Percentiles rank a stretch among this genome's conserved stretches.
Conservation (phyloP, 2,113 vertebrate genomes). For the Circaetus gallicus region DNA sequence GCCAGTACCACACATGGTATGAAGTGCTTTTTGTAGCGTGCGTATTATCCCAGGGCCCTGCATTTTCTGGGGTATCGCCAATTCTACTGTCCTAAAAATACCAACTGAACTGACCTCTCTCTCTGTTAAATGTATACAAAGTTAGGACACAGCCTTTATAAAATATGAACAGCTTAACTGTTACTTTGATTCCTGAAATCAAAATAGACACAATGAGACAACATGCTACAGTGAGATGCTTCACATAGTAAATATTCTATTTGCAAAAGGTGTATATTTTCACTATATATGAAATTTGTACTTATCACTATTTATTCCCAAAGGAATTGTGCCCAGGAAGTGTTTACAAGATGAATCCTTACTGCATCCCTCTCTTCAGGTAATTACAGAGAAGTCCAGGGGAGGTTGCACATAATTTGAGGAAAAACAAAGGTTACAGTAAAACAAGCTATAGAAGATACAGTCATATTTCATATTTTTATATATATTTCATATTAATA, state of each 20-base stretch:
- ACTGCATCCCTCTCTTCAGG: background rate
- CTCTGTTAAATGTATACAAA: background rate
- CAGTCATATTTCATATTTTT: background rate
- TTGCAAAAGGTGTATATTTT: background rate
- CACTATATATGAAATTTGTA: background rate
- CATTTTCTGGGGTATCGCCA: background rate
- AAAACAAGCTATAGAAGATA: background rate
- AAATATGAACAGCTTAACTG: background rate
- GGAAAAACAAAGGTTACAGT: background rate
- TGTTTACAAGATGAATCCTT: background rate
- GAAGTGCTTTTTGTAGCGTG: background rate
- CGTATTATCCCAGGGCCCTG: background rate
- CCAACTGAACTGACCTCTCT: background rate
- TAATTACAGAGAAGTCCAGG: background rate
- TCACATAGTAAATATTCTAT: background rate
- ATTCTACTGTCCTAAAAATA: background rate
- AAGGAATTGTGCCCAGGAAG: background rate
- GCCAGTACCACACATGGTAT: background rate
- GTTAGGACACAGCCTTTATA: background rate
- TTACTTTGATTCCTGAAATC: background rate
- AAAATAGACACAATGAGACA: background rate
- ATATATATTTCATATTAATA: background rate
- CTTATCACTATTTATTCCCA: background rate
- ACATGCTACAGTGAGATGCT: background rate
- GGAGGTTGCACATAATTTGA: background rate